Conservation (phyloP, 1,140 invertebrate species). For the Ips typographus region DNA sequence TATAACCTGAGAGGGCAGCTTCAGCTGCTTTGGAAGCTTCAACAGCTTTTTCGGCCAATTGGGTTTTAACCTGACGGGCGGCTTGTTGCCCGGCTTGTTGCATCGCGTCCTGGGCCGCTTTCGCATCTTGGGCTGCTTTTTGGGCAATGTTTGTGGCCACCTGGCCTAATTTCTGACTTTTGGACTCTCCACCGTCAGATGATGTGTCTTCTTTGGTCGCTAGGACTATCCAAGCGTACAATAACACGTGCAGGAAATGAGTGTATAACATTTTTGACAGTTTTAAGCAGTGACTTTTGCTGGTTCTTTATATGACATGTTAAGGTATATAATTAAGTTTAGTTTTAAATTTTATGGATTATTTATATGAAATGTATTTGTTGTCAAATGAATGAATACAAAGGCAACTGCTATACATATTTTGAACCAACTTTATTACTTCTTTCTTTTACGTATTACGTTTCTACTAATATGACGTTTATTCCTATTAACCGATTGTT, state of each 20-base stretch:
- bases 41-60: slow-evolving; percentile 65
- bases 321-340: no score
- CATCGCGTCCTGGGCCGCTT: slow-evolving; percentile 55
- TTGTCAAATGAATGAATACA: no score
- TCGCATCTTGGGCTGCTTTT: slow-evolving; percentile 67
- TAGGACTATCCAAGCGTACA: neutral
- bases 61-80: slow-evolving; percentile 63
- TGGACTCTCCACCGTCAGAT: neutral
- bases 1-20: slow-evolving; percentile 59
- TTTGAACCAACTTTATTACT: no score
- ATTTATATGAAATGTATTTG: no score
- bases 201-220: no score
- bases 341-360: no score
- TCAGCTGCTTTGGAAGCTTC: slow-evolving; percentile 67
- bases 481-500: slow-evolving; percentile 46
- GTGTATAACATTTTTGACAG: no score
- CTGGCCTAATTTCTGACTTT: slow-evolving; percentile 12
- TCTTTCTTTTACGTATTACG: neutral
- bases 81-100: slow-evolving; percentile 62
- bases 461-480: slow-evolving; percentile 35
- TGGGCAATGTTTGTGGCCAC: slow-evolving; percentile 62
- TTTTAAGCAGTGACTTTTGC: no score
- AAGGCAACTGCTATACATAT: no score
- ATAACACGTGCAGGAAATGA: no score
- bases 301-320: no score